Evolutionary conservation across 2,888 invertebrate species (phyloP), one percentile per base, ranked within the genome.

Genomic region (Hyppa rectilinea): DNA sequence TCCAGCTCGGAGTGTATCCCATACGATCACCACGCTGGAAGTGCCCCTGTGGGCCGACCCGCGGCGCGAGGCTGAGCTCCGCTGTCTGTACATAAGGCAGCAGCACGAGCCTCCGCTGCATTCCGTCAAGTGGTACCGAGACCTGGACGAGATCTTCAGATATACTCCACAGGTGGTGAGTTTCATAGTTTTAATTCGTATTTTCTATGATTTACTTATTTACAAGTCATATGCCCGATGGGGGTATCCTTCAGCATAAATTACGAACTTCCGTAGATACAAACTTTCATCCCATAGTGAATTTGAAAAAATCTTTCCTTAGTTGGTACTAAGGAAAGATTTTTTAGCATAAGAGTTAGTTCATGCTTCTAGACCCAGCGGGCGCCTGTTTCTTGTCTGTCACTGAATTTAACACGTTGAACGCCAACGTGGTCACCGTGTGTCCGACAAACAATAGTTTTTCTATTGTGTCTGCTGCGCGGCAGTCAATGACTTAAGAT

Each of bases 81-180:
- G 89, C 29, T 96, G 95, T 66, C 86, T 88, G 62, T 96, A 95
- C 88, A 81, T 88, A 2, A 82, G 92, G 50, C 93, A 92, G 74
- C 89, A 89, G 0, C 88, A 88, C 63, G 95, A 96, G 69, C 97
- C 97, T 4, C 96, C 96, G 1, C 96, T 98, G 12, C 98, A 98
- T 92, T 97, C 97, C 45, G 97, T 98, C 89, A 97, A 97, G 94
- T 98, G 98, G 98, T 98, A 97, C 94, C 94, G 97, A 74, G 97
- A 96, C 66, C 96, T 96, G 58, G 89, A 95, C 79, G 95, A 96
- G 88, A 95, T 95, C 72, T 95, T 95, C 85, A 85, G 95, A 75
- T 95, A 94, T 52, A 95, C 94, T 2, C 94, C 94, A 0, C 93
- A 93, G 67, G 95, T 94, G 93, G 95, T 95, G 76, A 86, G 85